These are phyloP conservation scores for Chromis chromis DNA, from an alignment of 2,797 vertebrate species.

Conservation along the genomic window DNA sequence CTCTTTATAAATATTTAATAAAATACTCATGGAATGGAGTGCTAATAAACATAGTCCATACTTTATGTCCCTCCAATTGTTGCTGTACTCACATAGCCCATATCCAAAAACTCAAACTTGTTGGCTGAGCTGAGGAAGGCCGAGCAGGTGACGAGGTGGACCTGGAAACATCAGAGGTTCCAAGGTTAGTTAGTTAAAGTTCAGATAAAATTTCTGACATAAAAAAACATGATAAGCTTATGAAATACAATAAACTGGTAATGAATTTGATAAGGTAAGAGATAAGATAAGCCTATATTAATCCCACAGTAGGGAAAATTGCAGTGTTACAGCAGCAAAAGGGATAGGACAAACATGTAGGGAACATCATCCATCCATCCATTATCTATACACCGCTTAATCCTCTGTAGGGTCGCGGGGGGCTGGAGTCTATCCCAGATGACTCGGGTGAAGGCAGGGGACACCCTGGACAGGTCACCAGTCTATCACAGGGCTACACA, in stretches of 20 bases:
- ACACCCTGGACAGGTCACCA: no score
- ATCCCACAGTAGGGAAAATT: no score
- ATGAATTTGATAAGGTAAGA: no score
- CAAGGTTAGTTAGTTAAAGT: not conserved
- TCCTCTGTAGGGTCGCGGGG: no score
- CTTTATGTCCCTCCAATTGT: not conserved
- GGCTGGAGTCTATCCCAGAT: no score
- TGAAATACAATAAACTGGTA: not conserved
- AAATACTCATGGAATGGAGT: not conserved
- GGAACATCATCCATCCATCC: no score
- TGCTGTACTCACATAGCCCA: constrained; percentile 91
- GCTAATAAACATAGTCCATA: not conserved
- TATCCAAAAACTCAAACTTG: constrained; percentile 93
- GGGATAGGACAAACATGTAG: no score
- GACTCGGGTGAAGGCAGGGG: no score
- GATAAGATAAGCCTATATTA: no score
- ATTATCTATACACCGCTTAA: no score
- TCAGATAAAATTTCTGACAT: not conserved
- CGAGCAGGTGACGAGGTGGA: constrained; percentile 92
- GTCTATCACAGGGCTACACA: no score
- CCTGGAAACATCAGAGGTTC: constrained; percentile 73
- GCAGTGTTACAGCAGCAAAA: no score
- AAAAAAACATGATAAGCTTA: not conserved
- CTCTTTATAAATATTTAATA: not conserved
- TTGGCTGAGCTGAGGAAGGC: constrained; percentile 92